Conservation (phyloP, 1,140 invertebrate genomes). For the Achatina immaculata region DNA sequence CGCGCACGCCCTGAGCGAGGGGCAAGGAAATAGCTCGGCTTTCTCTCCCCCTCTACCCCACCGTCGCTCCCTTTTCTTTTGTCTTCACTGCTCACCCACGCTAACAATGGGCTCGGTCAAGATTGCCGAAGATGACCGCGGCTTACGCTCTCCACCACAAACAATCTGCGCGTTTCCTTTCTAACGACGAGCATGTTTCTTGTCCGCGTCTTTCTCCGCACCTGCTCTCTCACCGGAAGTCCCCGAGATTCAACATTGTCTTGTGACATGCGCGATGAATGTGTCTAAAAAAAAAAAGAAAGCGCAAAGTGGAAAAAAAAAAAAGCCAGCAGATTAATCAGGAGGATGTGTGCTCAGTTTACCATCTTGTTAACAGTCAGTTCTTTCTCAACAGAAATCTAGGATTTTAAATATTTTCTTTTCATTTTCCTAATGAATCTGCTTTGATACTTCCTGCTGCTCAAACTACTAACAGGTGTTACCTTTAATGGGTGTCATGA, state of each 20-base stretch:
- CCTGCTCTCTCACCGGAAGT: slow-evolving; percentile 11
- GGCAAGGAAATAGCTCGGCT: not conserved
- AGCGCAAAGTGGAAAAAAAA: not conserved
- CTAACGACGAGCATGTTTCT: not conserved
- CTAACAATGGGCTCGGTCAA: slow-evolving; percentile 14
- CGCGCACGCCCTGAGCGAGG: not conserved
- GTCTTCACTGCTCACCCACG: not conserved
- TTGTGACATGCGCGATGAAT: slow-evolving; percentile 24
- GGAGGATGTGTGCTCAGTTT: not conserved
- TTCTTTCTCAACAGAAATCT: too few relatives aligned
- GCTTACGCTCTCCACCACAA: slow-evolving; percentile 14
- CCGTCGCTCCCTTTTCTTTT: not conserved
- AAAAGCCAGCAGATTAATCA: not conserved
- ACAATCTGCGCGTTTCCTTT: not conserved
- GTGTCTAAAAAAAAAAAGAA: not conserved
- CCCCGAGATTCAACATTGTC: not conserved
- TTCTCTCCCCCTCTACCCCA: not conserved
- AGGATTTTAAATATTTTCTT: too few relatives aligned
- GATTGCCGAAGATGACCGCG: slow-evolving; percentile 29
- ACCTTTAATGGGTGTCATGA: too few relatives aligned
- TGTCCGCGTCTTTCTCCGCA: not conserved
- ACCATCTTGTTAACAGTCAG: not conserved
- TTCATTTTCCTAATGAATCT: too few relatives aligned
- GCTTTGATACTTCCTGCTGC: too few relatives aligned
- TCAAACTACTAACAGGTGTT: too few relatives aligned